These are phyloP conservation scores for Callyntrura sp. DNA, from an alignment of 2,888 invertebrate genomes.

Conservation along the genomic window DNA sequence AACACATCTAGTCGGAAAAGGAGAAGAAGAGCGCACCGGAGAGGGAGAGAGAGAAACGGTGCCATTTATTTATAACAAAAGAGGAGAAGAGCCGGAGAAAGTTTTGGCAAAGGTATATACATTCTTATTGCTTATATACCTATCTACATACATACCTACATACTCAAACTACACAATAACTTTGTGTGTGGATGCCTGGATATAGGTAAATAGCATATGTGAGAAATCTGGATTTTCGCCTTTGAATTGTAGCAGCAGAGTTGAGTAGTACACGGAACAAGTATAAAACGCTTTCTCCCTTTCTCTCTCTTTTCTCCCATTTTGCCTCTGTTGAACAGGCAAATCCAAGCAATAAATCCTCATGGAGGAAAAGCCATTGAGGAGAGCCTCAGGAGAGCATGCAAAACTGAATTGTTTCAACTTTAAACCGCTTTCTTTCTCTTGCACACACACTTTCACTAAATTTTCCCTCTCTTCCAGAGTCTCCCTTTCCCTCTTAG, in stretches of 20 bases:
- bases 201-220: conserved; percentile 55
- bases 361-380: conserved; percentile 75
- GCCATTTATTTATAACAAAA: conserved; percentile 69
- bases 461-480: conserved; percentile 50
- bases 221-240: conserved; percentile 58
- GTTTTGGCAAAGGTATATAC: conserved; percentile 42
- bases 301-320: background rate
- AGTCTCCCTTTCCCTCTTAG: background rate
- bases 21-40: background rate
- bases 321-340: conserved; percentile 30
- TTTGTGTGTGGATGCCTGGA: background rate
- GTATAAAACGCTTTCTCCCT: conserved; percentile 8
- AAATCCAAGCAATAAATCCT: conserved; percentile 75
- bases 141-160: background rate
- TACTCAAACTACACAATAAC: background rate
- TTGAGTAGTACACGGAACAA: conserved; percentile 34
- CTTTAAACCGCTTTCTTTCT: conserved; percentile 67
- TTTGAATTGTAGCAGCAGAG: background rate
- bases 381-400: conserved; percentile 75
- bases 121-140: conserved; percentile 27
- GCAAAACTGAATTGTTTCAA: conserved; percentile 77
- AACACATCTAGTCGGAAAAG: conserved; percentile 31
- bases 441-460: conserved; percentile 42
- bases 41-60: conserved; percentile 41
- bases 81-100: conserved; percentile 51